Percentiles rank a stretch among this genome's conserved stretches.
Evolutionary conservation across 2,888 invertebrate genomes (phyloP).

Genomic region (Brachypterus glaber): DNA sequence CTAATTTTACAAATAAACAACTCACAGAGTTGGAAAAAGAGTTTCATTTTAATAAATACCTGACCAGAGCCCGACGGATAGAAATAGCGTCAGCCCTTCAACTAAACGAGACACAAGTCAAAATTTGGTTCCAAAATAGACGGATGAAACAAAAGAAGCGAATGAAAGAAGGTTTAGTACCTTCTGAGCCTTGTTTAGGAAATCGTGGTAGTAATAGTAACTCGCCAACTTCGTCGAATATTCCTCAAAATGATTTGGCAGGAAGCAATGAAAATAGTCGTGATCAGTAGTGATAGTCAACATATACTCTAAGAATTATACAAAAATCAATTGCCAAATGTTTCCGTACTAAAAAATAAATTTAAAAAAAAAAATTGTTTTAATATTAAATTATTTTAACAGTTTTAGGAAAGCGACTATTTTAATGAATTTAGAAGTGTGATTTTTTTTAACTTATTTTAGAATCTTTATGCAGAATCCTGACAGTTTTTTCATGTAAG

Average conservation of each 20-base stretch:
- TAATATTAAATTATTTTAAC: too few species aligned
- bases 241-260: conserved; percentile 27
- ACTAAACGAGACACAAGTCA: conserved; percentile 92
- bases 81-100: conserved; percentile 95
- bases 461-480: too few species aligned
- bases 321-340: too few species aligned
- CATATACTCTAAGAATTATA: too few species aligned
- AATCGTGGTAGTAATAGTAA: conserved; percentile 36
- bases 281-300: too few species aligned
- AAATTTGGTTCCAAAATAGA: conserved; percentile 98
- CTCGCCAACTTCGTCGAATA: conserved; percentile 39
- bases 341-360: too few species aligned
- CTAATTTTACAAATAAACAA: conserved; percentile 99
- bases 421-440: too few species aligned
- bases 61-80: conserved; percentile 91
- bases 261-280: conserved; percentile 64
- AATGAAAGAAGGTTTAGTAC: conserved; percentile 78
- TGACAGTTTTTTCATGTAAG: too few species aligned
- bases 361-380: too few species aligned
- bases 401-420: too few species aligned
- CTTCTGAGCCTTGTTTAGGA: conserved; percentile 45
- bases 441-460: too few species aligned
- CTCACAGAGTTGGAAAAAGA: conserved; percentile 98
- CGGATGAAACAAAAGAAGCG: conserved; percentile 98
- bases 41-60: conserved; percentile 98